Base-by-base conservation (phyloP, 2,113 vertebrate species). In the Hippocampus guttulatus region DNA sequence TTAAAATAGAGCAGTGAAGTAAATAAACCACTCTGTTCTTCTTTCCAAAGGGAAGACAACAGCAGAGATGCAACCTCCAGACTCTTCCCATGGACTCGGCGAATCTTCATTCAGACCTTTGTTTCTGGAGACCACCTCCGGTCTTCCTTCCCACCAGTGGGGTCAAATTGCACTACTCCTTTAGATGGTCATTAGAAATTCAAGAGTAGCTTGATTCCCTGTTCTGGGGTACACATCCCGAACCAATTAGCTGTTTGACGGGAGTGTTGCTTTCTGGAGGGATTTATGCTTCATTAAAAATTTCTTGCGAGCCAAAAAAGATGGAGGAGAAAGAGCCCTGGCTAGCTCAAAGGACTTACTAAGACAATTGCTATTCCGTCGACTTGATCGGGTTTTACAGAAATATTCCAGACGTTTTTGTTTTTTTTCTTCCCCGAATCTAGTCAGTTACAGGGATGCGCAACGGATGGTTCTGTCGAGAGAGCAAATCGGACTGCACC, bases 101-200 rank as follows among this genome's bases (percentile, higher is more conserved):
- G 84, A 90, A 88, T 88, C 80, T 80, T 85, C 79, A 88, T 80
- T 75, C 82, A 86, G 78, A 74, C 76, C 78, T 84, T 52, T 52
- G 82, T 87, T 87, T 79, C 87, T 78, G 78, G 74, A 83, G 76
- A 72, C 57, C 1, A 1, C 47, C 78, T 78, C 73, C 66, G 78
- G 79, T 77, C 75, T 77, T 30, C 67, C 84, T 74, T 70, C 76
- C 76, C 54, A 61, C 81, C 87, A 82, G 69, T 81, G 80, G 78
- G 81, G 41, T 25, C 58, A 78, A 85, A 74, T 77, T 70, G 67
- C 68, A 64, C 21, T 62, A 75, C 83, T 77, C 64, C 80, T 87
- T 81, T 68, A 80, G 74, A 69, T 43, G 40, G 65, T 79, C 79
- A 89, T 86, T 85, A 87, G 74, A 67, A 70, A 57, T 18, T 52